phyloP scores from a whole-genome alignment of 2,888 invertebrate species.

The Andrena praecox region DNA sequence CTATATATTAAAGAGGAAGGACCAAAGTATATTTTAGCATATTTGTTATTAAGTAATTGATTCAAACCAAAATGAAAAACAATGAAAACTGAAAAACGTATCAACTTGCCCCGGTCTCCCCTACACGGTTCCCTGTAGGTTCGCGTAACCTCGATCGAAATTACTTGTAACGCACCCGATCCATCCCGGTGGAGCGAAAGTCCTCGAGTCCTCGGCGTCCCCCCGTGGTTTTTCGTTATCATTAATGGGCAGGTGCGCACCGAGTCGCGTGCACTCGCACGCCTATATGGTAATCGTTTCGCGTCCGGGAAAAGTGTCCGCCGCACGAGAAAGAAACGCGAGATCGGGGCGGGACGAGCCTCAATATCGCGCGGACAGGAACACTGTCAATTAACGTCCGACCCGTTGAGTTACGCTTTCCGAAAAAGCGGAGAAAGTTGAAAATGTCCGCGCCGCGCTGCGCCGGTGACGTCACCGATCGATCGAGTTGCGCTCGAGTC shows the following conservation, averaged over 20 bases:
- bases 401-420: slow-evolving; percentile 10
- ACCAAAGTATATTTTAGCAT: no score
- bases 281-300: slow-evolving; percentile 9
- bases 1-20: no score
- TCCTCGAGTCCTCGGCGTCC: no score
- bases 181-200: no score
- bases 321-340: slow-evolving; percentile 13
- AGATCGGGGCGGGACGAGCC: not conserved
- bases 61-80: no score
- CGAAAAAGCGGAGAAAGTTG: slow-evolving; percentile 53
- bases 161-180: no score
- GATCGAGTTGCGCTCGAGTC: not conserved
- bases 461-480: slow-evolving; percentile 5
- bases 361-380: slow-evolving; percentile 10
- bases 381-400: slow-evolving; percentile 37
- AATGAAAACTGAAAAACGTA: no score
- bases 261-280: not conserved
- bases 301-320: not conserved
- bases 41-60: no score
- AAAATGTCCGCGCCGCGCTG: slow-evolving; percentile 13
- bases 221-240: not conserved
- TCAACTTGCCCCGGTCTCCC: no score
- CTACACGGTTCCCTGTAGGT: not conserved
- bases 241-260: not conserved
- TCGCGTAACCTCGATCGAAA: no score